Evolutionary conservation across 2,888 invertebrate genomes (phyloP).

Genomic region (Listrodromus nycthemerus): DNA sequence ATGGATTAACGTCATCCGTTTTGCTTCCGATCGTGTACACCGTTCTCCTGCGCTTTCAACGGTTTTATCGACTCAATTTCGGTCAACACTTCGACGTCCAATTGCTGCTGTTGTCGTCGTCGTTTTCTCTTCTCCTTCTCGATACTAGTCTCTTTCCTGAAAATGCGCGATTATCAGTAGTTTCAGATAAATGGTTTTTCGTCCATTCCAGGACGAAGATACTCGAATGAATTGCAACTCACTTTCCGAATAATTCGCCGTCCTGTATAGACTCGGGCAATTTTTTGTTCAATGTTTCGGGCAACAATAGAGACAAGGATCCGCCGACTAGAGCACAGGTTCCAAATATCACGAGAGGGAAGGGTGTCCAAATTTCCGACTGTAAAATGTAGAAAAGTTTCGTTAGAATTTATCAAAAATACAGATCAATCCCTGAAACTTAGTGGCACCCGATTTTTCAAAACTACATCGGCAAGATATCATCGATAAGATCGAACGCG

Average conservation of each 20-base stretch:
- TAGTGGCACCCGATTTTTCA: background rate
- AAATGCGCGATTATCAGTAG: background rate
- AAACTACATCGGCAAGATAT: background rate
- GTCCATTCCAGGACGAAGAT: background rate
- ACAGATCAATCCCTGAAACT: background rate
- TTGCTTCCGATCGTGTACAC: slow-evolving; percentile 78
- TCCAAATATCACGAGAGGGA: slow-evolving; percentile 88
- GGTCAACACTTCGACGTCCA: slow-evolving; percentile 76
- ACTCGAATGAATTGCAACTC: slow-evolving; percentile 72
- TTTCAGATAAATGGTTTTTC: background rate
- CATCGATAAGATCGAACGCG: background rate
- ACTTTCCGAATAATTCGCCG: slow-evolving; percentile 88
- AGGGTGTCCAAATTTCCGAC: slow-evolving; percentile 87
- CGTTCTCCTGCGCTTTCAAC: slow-evolving; percentile 78
- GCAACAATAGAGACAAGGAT: slow-evolving; percentile 86
- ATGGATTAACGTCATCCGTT: slow-evolving; percentile 77
- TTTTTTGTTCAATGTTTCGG: slow-evolving; percentile 88
- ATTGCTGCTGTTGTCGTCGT: slow-evolving; percentile 66
- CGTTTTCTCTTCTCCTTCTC: slow-evolving; percentile 73
- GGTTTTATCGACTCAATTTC: slow-evolving; percentile 78
- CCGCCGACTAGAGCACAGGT: slow-evolving; percentile 86
- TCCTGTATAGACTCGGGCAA: slow-evolving; percentile 89
- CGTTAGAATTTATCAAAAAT: background rate
- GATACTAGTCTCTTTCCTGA: slow-evolving; percentile 69
- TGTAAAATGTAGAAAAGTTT: slow-evolving; percentile 74